phyloP scores from a whole-genome alignment of 2,888 invertebrate species.

The Hypsopygia costalis region DNA sequence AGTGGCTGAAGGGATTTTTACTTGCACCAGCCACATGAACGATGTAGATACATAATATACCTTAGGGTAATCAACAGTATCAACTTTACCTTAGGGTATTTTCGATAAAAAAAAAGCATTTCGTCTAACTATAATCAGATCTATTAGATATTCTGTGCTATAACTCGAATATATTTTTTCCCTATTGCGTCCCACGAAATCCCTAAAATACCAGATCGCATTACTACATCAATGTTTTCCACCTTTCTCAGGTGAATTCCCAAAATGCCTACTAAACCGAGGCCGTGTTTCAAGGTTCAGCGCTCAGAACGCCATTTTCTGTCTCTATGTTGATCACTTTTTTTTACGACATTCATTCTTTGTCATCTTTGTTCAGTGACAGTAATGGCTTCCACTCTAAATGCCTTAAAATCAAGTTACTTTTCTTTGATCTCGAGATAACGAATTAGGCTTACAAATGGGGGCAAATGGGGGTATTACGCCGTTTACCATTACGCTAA shows the following conservation, averaged over 20 bases:
- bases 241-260: not conserved
- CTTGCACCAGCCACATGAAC: too few relatives aligned
- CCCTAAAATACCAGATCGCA: not conserved
- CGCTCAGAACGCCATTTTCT: not conserved
- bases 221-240: not conserved
- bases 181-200: not conserved
- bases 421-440: not conserved
- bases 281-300: not conserved
- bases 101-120: too few relatives aligned
- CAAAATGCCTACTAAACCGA: not conserved
- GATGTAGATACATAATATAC: too few relatives aligned
- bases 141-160: too few relatives aligned
- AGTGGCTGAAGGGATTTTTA: too few relatives aligned
- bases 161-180: too few relatives aligned
- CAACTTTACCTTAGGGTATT: too few relatives aligned
- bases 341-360: not conserved
- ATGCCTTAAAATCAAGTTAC: not conserved
- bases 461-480: not conserved
- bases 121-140: too few relatives aligned
- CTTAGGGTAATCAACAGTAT: too few relatives aligned
- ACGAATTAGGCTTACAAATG: not conserved
- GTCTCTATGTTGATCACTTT: not conserved
- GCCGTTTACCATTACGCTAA: slow-evolving; percentile 6
- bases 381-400: not conserved
- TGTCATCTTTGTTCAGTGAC: not conserved